phyloP scores from a whole-genome alignment of 2,888 invertebrate species.

The Chironomus tentans region DNA sequence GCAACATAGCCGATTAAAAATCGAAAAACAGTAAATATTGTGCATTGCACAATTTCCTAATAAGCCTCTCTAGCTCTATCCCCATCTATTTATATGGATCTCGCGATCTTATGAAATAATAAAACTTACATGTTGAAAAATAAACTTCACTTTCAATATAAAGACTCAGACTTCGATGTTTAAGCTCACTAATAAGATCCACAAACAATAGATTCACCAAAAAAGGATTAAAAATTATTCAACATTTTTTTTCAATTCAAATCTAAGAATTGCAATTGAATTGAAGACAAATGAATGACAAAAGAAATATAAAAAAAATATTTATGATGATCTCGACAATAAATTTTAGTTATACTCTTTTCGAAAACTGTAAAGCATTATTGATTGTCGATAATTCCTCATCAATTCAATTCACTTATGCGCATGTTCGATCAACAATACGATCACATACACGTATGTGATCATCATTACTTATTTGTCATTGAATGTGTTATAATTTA shows the following conservation, averaged over 20 bases:
- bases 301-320: not conserved
- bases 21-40: no score
- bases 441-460: not conserved
- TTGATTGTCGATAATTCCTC: not conserved
- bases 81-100: no score
- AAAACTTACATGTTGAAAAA: not conserved
- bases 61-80: no score
- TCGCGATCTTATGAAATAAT: not conserved
- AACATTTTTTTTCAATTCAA: no score
- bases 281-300: not conserved
- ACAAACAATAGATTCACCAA: not conserved
- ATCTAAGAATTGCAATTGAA: not conserved
- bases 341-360: not conserved
- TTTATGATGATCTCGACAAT: not conserved
- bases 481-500: conserved; percentile 9
- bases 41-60: no score
- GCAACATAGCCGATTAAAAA: no score
- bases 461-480: not conserved
- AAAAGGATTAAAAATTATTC: not conserved
- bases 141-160: not conserved
- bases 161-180: not conserved
- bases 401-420: not conserved
- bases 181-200: not conserved
- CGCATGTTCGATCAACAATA: no score
- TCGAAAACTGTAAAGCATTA: not conserved